A percentile compares a stretch with the other conserved stretches of the same genome.
phyloP scores from a whole-genome alignment of 2,888 invertebrate genomes.

The Drosophila ochracea region DNA sequence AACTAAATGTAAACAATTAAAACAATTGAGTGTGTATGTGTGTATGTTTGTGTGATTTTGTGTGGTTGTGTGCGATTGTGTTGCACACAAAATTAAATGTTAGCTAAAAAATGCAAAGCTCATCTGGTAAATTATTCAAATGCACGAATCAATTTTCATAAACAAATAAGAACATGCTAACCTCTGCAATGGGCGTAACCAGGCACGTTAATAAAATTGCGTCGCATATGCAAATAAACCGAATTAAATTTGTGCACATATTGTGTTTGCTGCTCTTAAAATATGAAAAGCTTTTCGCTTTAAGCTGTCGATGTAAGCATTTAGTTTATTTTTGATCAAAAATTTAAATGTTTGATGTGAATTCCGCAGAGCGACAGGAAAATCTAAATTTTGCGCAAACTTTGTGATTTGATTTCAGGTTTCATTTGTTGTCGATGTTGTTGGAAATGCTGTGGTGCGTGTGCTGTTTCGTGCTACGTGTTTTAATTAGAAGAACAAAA shows the following conservation, averaged over 20 bases:
- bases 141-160: conserved; percentile 74
- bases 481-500: conserved; percentile 63
- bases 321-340: conserved; percentile 14
- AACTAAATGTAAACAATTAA: conserved; percentile 57
- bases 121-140: conserved; percentile 67
- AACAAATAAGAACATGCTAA: conserved; percentile 55
- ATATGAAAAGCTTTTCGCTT: conserved; percentile 3
- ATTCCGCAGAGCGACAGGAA: background rate
- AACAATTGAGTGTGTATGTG: conserved; percentile 16
- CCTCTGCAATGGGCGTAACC: conserved; percentile 16
- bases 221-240: conserved; percentile 20
- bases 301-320: conserved; percentile 2
- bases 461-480: conserved; percentile 28
- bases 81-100: conserved; percentile 46
- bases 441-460: conserved; percentile 6
- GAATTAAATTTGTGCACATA: conserved; percentile 24
- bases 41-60: conserved; percentile 11
- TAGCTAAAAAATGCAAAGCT: conserved; percentile 50
- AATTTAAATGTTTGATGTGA: conserved; percentile 1
- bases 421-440: conserved; percentile 18
- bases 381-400: conserved; percentile 15
- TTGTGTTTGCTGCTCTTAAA: background rate
- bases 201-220: conserved; percentile 25
- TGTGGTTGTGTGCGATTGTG: conserved; percentile 18
- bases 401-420: conserved; percentile 9